phyloP scores from a whole-genome alignment of 1,140 invertebrate species.

The Bombus haemorrhoidalis region DNA sequence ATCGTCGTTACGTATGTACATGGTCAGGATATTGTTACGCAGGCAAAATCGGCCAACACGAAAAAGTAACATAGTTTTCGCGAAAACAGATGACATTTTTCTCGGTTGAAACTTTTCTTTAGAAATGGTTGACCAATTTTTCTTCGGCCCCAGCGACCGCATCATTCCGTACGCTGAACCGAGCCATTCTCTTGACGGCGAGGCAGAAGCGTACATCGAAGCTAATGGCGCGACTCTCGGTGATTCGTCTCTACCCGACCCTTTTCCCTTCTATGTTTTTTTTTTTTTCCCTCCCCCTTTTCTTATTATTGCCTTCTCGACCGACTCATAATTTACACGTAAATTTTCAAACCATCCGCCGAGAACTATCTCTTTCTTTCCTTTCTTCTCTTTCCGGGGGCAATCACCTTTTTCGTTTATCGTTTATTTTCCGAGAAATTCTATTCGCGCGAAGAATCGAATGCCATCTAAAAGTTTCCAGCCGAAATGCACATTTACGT shows the following conservation, averaged over 20 bases:
- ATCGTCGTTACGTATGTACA: not conserved
- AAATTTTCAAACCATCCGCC: not conserved
- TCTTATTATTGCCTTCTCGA: not conserved
- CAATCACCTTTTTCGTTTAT: not conserved
- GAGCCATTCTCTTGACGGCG: slow-evolving; percentile 41
- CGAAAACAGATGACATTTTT: slow-evolving; percentile 36
- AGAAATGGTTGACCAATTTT: slow-evolving; percentile 35
- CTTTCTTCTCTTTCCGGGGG: too few species aligned
- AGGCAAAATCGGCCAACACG: not conserved
- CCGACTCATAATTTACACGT: slow-evolving; percentile 9
- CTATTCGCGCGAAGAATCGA: too few species aligned
- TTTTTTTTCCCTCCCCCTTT: too few species aligned
- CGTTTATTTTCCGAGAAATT: too few species aligned
- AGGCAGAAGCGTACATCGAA: slow-evolving; percentile 56
- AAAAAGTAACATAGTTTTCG: slow-evolving; percentile 14
- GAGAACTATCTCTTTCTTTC: not conserved
- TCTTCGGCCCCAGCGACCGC: slow-evolving; percentile 46
- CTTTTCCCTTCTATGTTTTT: slow-evolving; percentile 18
- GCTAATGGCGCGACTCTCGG: slow-evolving; percentile 53
- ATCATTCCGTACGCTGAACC: slow-evolving; percentile 52
- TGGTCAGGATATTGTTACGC: not conserved
- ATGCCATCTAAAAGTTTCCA: too few species aligned
- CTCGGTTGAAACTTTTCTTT: slow-evolving; percentile 41
- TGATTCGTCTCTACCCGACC: slow-evolving; percentile 53
- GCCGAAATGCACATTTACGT: too few species aligned